Conservation (phyloP, 2,797 vertebrate genomes). For the Esox lucius region DNA sequence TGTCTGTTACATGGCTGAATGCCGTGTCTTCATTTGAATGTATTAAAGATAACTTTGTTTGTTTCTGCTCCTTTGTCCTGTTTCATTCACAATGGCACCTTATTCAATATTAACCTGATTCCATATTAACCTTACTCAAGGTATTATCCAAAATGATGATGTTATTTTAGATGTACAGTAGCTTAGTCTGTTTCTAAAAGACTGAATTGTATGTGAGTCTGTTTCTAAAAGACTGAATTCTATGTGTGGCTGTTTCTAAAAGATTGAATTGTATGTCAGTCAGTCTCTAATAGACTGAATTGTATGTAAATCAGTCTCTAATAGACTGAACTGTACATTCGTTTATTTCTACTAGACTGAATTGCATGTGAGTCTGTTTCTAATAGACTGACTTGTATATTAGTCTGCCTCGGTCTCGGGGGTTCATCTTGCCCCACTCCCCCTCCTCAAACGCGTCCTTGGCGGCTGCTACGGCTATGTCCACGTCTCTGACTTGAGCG, state of each 20-base stretch:
- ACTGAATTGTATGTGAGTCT: neutral
- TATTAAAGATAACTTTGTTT: too few species aligned
- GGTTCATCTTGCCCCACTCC: constrained; percentile 86
- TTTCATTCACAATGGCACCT: too few species aligned
- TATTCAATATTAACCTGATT: too few species aligned
- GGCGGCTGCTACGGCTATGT: constrained; percentile 82
- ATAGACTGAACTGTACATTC: neutral
- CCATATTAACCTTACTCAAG: too few species aligned
- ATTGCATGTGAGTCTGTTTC: constrained; percentile 30
- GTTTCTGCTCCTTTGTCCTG: too few species aligned
- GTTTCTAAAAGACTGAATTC: too few species aligned
- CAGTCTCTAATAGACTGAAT: neutral
- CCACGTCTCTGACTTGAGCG: constrained; percentile 81
- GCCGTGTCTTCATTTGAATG: too few species aligned
- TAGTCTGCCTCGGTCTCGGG: constrained; percentile 82
- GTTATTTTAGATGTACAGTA: too few species aligned
- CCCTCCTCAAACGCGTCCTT: constrained; percentile 87
- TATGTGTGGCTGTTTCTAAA: neutral
- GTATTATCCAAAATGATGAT: too few species aligned
- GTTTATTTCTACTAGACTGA: constrained; percentile 42
- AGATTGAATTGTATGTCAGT: too few species aligned
- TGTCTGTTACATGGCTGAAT: too few species aligned
- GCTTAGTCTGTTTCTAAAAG: too few species aligned
- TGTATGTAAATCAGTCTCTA: neutral
- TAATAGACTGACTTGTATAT: constrained; percentile 77